Conservation (phyloP, 2,888 invertebrate species). For the Emmelina monodactyla region DNA sequence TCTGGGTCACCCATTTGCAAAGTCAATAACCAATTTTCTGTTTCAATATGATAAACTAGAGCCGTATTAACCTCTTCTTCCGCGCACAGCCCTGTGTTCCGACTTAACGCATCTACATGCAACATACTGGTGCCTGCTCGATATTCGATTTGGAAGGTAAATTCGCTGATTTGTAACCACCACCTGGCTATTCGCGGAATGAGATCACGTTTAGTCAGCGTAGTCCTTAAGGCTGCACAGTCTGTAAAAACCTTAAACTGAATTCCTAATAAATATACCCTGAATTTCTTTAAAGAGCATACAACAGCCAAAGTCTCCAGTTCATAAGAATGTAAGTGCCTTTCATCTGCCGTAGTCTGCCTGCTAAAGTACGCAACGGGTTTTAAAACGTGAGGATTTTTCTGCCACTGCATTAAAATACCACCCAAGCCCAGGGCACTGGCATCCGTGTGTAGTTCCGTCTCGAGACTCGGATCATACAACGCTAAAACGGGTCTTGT, state of each 20-base stretch:
- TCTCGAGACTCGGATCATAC: constrained; percentile 20
- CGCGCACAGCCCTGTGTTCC: constrained; percentile 8
- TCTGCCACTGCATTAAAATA: constrained; percentile 20
- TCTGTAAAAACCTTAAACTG: constrained; percentile 18
- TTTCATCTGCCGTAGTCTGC: constrained; percentile 16
- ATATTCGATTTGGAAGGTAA: constrained; percentile 23
- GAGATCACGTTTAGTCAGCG: constrained; percentile 20
- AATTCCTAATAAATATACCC: constrained; percentile 20
- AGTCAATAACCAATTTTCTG: constrained; percentile 15
- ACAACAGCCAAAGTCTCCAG: constrained; percentile 19
- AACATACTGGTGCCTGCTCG: constrained; percentile 20
- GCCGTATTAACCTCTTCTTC: not conserved
- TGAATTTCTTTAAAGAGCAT: constrained; percentile 20
- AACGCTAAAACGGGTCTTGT: constrained; percentile 20
- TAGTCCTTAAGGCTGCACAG: constrained; percentile 21
- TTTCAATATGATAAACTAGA: not conserved
- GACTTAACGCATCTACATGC: constrained; percentile 22
- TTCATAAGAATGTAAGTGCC: constrained; percentile 17
- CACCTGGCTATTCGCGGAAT: constrained; percentile 24
- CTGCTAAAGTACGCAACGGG: constrained; percentile 19
- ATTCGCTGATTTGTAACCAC: constrained; percentile 23
- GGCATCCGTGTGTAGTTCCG: constrained; percentile 25
- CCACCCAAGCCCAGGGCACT: constrained; percentile 21
- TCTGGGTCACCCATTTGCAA: constrained; percentile 15
- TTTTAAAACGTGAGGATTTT: constrained; percentile 8